These are phyloP conservation scores for Agrypnus murinus DNA, from an alignment of 2,888 invertebrate species.

Conservation along the genomic window DNA sequence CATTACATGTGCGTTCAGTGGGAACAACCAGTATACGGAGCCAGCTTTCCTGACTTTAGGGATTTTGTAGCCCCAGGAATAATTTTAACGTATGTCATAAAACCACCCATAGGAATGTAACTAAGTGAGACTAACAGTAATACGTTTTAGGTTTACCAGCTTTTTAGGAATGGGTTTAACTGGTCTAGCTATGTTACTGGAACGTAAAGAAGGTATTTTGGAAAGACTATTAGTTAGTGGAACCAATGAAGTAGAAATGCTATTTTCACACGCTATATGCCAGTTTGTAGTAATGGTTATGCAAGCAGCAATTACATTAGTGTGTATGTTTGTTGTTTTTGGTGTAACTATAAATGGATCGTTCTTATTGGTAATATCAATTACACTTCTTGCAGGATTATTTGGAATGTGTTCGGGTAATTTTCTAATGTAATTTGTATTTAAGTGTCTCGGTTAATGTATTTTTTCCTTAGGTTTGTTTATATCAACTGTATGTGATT, in stretches of 20 bases:
- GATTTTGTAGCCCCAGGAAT: conserved; percentile 97
- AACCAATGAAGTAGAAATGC: conserved; percentile 85
- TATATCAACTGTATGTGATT: conserved; percentile 88
- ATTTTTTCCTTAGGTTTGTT: conserved; percentile 81
- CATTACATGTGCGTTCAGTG: conserved; percentile 72
- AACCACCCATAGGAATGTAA: too few relatives aligned
- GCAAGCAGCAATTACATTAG: conserved; percentile 85
- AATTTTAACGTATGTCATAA: conserved; percentile 80
- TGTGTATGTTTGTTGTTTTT: conserved; percentile 86
- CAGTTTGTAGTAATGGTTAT: conserved; percentile 90
- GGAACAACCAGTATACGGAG: conserved; percentile 84
- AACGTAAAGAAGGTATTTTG: conserved; percentile 91
- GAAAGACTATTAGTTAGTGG: conserved; percentile 93
- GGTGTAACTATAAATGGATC: conserved; percentile 86
- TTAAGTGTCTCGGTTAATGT: background rate
- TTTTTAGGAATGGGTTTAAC: conserved; percentile 95
- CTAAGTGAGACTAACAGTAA: too few relatives aligned
- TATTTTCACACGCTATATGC: conserved; percentile 90
- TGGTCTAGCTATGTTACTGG: conserved; percentile 91
- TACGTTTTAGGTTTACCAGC: conserved; percentile 86
- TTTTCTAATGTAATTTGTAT: background rate
- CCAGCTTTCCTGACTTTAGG: conserved; percentile 87
- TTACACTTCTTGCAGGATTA: conserved; percentile 89
- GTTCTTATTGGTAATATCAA: conserved; percentile 80
- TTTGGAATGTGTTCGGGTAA: conserved; percentile 96